Base-by-base conservation (phyloP, 1,140 invertebrate genomes). In the Parasteatoda tepidariorum region DNA sequence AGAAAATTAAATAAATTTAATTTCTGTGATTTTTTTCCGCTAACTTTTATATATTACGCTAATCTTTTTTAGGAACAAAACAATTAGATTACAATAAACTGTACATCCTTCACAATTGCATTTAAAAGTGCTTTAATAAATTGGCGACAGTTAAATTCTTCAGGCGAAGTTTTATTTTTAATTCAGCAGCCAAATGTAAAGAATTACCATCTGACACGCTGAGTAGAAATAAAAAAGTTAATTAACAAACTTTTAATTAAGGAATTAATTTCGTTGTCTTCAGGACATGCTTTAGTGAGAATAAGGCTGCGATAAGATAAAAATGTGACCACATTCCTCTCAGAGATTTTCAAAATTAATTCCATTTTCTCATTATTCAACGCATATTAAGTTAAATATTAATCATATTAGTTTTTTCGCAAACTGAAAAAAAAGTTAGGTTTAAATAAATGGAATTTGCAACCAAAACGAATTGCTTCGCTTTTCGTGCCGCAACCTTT, bases 201-300 rank as follows among this genome's bases (percentile, higher is more conserved):
- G n/a, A n/a, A n/a, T n/a, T n/a, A n/a, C n/a, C n/a, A n/a, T n/a
- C n/a, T n/a, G n/a, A n/a, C n/a, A n/a, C n/a, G n/a, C n/a, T n/a
- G 26, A 18, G 28, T 2, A 9, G 41, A 33, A 48, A n/a, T 24
- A 61, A 62, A 61, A 62, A 75, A 75, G 67, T 41, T 54, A 79
- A 79, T 79, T 79, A 79, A 30, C 28, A 41, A 68, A 68, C 76
- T 79, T 79, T 79, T 79, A 79, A 79, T 68, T 79, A 79, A 38
- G 34, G 68, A 79, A 68, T 68, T 68, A 68, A 67, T 68, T 79
- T 79, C n/a, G 22, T 54, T 48, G 30, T 7, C 30, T 28, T 26
- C n/a, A 13, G 34, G 24, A 59, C 57, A 66, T 13, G 28, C 13
- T 66, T 66, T 18, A 66, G 11, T n/a, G 33, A 34, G 34, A 75